Evolutionary conservation across 2,888 invertebrate species (phyloP).

Genomic region (Agriopis marginaria): DNA sequence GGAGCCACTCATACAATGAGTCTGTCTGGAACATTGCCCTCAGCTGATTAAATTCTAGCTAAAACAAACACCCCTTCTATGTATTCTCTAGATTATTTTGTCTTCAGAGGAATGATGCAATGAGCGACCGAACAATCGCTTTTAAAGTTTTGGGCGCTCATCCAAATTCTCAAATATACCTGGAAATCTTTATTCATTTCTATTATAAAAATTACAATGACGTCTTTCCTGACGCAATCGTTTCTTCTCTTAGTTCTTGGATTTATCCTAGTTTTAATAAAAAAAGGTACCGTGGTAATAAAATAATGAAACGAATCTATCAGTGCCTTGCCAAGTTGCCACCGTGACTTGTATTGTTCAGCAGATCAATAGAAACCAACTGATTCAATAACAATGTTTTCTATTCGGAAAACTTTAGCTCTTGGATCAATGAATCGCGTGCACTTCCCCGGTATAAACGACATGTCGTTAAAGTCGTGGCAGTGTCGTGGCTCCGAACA

Average conservation of each 20-base stretch:
- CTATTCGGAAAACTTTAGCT: neutral
- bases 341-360: neutral
- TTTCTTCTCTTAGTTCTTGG: neutral
- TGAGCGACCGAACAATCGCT: slow-evolving; percentile 7
- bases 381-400: no score
- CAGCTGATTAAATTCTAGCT: neutral
- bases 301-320: neutral
- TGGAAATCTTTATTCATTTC: no score
- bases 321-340: neutral
- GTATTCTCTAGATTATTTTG: neutral
- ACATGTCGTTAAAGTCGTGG: slow-evolving; percentile 3
- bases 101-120: slow-evolving; percentile 19
- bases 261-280: neutral
- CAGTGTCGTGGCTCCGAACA: slow-evolving; percentile 5
- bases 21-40: slow-evolving; percentile 40
- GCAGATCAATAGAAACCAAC: neutral
- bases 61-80: neutral
- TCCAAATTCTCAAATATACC: slow-evolving; percentile 13
- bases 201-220: neutral
- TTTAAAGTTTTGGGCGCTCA: slow-evolving; percentile 19
- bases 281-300: neutral
- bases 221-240: slow-evolving; percentile 8
- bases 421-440: slow-evolving; percentile 4
- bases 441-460: slow-evolving; percentile 5
- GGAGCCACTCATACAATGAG: slow-evolving; percentile 41